Evolutionary conservation across 2,113 vertebrate species (phyloP).

Genomic region (Pandion haliaetus): DNA sequence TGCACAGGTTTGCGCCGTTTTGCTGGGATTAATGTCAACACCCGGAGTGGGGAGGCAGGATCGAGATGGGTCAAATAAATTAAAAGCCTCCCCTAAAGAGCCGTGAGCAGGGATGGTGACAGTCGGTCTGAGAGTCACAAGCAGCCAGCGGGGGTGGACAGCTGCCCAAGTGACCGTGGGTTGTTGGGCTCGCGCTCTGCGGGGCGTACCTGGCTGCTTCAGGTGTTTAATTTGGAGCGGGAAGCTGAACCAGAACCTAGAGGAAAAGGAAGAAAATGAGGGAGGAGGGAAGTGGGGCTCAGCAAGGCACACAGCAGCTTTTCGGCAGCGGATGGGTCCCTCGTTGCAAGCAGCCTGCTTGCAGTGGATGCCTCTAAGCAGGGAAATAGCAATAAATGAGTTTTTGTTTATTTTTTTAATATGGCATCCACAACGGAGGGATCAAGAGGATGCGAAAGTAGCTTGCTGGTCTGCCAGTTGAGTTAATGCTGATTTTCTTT

Average conservation of each 20-base stretch:
- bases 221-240: not conserved
- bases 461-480: not conserved
- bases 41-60: not conserved
- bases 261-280: not conserved
- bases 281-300: not conserved
- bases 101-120: not conserved
- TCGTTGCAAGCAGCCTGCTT: not conserved
- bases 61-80: not conserved
- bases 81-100: accelerated
- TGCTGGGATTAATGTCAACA: not conserved
- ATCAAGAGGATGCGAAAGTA: not conserved
- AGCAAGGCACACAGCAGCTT: not conserved
- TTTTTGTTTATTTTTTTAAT: not conserved
- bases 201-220: not conserved
- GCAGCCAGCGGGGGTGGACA: not conserved
- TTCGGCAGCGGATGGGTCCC: not conserved
- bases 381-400: not conserved
- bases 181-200: not conserved
- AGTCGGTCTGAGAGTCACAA: not conserved
- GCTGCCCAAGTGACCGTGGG: not conserved
- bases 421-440: not conserved
- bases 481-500: not conserved
- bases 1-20: not conserved
- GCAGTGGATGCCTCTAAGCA: not conserved
- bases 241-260: not conserved